phyloP scores from a whole-genome alignment of 2,113 vertebrate genomes.

The Sander vitreus region DNA sequence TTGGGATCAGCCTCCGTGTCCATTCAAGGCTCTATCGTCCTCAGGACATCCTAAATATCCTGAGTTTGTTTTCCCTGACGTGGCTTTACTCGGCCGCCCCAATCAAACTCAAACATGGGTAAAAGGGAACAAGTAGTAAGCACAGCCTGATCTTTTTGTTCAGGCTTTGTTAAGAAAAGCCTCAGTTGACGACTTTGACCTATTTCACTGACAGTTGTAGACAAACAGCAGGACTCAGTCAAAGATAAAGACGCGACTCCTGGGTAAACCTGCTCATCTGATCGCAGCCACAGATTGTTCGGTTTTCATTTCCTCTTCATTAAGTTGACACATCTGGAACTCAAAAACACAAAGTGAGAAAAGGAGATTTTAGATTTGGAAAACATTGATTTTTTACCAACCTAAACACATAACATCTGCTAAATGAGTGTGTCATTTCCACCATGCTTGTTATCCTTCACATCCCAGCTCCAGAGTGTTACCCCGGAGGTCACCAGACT shows the following conservation, averaged over 20 bases:
- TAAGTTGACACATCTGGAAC: slow-evolving; percentile 20
- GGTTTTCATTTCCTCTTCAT: slow-evolving; percentile 17
- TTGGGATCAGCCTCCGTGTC: slow-evolving; percentile 22
- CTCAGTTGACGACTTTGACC: slow-evolving; percentile 28
- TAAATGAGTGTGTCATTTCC: neutral
- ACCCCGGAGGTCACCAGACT: slow-evolving; percentile 71
- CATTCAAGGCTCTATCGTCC: slow-evolving; percentile 33
- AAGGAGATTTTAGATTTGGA: neutral
- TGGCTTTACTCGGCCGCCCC: slow-evolving; percentile 15
- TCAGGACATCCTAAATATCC: slow-evolving; percentile 39
- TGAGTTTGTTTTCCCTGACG: slow-evolving; percentile 38
- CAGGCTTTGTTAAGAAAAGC: slow-evolving; percentile 18
- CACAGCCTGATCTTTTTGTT: slow-evolving; percentile 2
- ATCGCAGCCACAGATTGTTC: neutral
- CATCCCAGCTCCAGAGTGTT: slow-evolving; percentile 81
- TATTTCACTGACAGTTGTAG: slow-evolving; percentile 33
- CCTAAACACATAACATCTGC: neutral
- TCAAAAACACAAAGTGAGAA: neutral
- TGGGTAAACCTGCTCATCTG: neutral
- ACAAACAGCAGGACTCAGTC: slow-evolving; percentile 30
- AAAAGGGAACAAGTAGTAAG: neutral
- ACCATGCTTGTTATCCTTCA: neutral
- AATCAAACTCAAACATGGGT: slow-evolving; percentile 1
- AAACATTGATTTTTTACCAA: neutral
- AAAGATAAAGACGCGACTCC: slow-evolving; percentile 19